A percentile compares a stretch with the other conserved stretches of the same genome.
These are phyloP conservation scores for Falco peregrinus DNA, from an alignment of 2,797 vertebrate genomes.

Conservation along the genomic window DNA sequence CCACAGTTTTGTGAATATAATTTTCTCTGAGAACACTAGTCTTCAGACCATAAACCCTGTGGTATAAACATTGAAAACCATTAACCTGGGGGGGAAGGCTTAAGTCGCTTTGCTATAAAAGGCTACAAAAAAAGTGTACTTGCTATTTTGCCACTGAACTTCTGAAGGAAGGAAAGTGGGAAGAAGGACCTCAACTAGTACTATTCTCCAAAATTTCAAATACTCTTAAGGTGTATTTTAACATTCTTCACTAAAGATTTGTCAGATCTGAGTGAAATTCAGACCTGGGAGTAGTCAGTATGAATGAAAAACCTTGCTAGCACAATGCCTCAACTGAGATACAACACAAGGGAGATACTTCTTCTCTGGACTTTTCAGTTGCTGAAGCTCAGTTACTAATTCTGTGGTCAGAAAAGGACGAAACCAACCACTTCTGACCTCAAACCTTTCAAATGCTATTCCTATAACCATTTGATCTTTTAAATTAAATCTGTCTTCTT, in stretches of 20 bases:
- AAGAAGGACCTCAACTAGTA: background rate
- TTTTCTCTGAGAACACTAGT: background rate
- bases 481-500: background rate
- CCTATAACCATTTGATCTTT: background rate
- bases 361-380: background rate
- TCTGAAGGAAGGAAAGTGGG: background rate
- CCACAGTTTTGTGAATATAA: background rate
- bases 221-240: background rate
- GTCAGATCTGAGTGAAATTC: background rate
- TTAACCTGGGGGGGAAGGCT: background rate
- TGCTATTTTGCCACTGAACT: background rate
- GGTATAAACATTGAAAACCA: slow-evolving; percentile 2
- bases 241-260: background rate
- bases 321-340: background rate
- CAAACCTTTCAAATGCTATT: background rate
- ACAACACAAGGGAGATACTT: background rate
- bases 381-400: background rate
- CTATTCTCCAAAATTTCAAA: background rate
- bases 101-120: background rate
- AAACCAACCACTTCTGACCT: background rate
- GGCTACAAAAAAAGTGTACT: background rate
- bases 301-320: background rate
- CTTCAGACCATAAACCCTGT: background rate
- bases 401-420: background rate
- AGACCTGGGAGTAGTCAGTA: background rate